These are phyloP conservation scores for Eudyptes chrysolophus DNA, from an alignment of 2,113 vertebrate genomes.

Conservation along the genomic window DNA sequence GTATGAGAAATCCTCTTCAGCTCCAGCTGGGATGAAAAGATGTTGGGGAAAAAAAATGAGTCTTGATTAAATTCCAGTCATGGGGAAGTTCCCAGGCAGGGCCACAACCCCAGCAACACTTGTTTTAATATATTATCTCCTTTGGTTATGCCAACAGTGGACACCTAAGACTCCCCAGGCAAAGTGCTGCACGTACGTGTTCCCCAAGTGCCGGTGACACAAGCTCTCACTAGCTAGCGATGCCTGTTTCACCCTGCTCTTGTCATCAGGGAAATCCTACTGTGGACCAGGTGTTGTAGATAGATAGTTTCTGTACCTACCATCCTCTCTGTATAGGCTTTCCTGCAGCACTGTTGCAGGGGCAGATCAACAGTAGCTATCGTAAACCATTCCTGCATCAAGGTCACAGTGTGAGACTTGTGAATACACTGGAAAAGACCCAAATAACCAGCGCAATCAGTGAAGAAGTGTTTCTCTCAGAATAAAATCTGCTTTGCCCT, in stretches of 20 bases:
- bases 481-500: not conserved
- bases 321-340: not conserved
- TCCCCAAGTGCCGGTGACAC: rapidly evolving
- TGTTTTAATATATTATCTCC: not conserved
- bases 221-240: not conserved
- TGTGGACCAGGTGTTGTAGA: not conserved
- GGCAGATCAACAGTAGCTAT: not conserved
- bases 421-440: not conserved
- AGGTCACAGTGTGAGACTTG: not conserved
- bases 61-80: not conserved
- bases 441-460: not conserved
- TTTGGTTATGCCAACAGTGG: not conserved
- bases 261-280: not conserved
- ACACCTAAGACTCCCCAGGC: not conserved
- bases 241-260: not conserved
- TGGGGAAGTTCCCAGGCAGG: not conserved
- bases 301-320: not conserved
- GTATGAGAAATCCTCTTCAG: not conserved
- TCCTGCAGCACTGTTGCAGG: not conserved
- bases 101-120: not conserved
- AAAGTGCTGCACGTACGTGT: not conserved
- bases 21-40: not conserved
- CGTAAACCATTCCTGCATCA: not conserved
- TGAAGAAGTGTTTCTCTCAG: not conserved
- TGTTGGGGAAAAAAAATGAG: rapidly evolving